A percentile compares a stretch with the other conserved stretches of the same genome.
These are phyloP conservation scores for Galemys pyrenaicus DNA, from an alignment of 2,113 vertebrate species.

Conservation along the genomic window DNA sequence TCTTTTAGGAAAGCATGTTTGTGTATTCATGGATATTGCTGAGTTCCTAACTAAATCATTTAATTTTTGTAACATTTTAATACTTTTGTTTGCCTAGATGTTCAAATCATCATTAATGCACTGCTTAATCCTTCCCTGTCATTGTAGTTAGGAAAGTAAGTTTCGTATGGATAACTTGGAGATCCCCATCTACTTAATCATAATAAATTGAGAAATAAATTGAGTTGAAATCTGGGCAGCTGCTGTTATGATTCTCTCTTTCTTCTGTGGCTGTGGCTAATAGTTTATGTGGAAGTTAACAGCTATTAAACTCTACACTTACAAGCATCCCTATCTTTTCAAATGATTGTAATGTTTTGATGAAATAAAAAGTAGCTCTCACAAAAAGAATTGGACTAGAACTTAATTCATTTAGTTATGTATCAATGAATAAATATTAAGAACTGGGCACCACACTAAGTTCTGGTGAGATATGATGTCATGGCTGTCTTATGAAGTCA, in stretches of 20 bases:
- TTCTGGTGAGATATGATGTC: not conserved
- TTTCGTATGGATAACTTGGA: not conserved
- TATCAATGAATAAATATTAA: not conserved
- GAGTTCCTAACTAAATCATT: constrained; percentile 37
- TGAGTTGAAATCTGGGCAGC: not conserved
- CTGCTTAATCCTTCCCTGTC: not conserved
- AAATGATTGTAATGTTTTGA: not conserved
- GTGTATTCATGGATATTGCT: not conserved
- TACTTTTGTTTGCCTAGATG: constrained; percentile 11
- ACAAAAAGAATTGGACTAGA: not conserved
- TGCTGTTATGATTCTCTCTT: not conserved
- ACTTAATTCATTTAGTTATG: not conserved
- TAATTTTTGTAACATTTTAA: constrained; percentile 20
- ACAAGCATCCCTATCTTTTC: not conserved
- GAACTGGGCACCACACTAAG: not conserved
- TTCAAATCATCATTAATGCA: not conserved
- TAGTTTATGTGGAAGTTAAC: not conserved
- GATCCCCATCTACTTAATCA: not conserved
- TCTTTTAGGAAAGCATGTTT: constrained; percentile 41
- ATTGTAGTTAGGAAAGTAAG: not conserved
- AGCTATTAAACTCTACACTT: not conserved
- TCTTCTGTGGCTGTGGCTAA: not conserved
- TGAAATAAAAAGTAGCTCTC: not conserved
- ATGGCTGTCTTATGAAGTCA: not conserved
- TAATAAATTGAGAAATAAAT: not conserved